Evolutionary conservation across 2,888 invertebrate species (phyloP).

Genomic region (Leuctra nigra): DNA sequence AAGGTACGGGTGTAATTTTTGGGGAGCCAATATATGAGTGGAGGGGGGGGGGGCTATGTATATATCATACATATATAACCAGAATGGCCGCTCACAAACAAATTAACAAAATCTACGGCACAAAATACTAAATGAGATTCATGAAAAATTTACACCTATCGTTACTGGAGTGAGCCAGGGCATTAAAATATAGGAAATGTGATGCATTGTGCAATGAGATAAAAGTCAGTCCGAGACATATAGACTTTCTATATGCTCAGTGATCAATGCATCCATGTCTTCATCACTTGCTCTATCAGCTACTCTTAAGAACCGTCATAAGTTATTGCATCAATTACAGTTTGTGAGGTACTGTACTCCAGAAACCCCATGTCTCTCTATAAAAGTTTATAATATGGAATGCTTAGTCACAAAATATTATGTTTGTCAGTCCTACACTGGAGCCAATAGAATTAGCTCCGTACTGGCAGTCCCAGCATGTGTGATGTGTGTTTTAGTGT

Average conservation of each 20-base stretch:
- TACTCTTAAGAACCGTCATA: conserved; percentile 34
- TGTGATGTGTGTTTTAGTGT: no score
- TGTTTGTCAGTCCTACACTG: conserved; percentile 30
- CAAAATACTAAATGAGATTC: conserved; percentile 30
- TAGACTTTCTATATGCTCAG: conserved; percentile 26
- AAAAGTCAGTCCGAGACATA: conserved; percentile 24
- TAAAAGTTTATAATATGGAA: conserved; percentile 30
- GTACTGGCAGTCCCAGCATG: no score
- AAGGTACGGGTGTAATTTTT: conserved; percentile 23
- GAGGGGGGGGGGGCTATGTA: conserved; percentile 28
- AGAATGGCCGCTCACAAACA: conserved; percentile 32
- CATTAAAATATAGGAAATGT: conserved; percentile 30
- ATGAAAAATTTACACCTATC: conserved; percentile 28
- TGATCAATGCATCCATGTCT: conserved; percentile 27
- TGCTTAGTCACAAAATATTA: conserved; percentile 30
- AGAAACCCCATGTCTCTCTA: conserved; percentile 40
- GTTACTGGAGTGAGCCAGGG: conserved; percentile 31
- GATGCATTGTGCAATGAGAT: conserved; percentile 27
- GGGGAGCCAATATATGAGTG: conserved; percentile 5
- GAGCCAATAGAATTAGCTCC: conserved; percentile 20
- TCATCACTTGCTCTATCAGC: conserved; percentile 31
- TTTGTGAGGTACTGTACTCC: conserved; percentile 47
- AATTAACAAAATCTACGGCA: conserved; percentile 30
- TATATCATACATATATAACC: no score
- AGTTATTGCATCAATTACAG: conserved; percentile 49